Percentiles rank a stretch among this genome's conserved stretches.
Conservation (phyloP, 2,888 invertebrate genomes). For the Eremobia ochroleuca region DNA sequence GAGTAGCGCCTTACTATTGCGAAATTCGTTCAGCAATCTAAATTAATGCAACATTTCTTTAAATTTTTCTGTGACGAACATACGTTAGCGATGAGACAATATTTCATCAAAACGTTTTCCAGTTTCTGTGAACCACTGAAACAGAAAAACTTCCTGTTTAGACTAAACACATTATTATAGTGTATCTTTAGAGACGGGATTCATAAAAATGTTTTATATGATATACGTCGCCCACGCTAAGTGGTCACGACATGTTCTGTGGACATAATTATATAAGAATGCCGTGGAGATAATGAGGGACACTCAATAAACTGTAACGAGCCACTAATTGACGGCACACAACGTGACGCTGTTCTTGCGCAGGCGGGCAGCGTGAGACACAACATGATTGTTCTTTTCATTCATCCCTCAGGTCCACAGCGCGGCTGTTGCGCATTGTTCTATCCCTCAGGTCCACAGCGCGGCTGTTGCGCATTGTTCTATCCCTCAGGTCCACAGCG, state of each 20-base stretch:
- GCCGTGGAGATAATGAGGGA: conserved; percentile 33
- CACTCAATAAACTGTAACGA: conserved; percentile 37
- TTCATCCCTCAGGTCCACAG: not conserved
- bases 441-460: too few relatives aligned
- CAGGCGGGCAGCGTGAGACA: not conserved
- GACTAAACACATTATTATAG: conserved; percentile 20
- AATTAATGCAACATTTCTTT: not conserved
- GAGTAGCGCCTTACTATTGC: not conserved
- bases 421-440: too few relatives aligned
- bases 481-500: too few relatives aligned
- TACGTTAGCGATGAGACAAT: not conserved
- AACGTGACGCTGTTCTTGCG: not conserved
- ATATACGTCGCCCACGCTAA: conserved; percentile 34
- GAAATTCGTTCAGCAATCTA: not conserved
- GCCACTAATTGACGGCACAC: conserved; percentile 33
- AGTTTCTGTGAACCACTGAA: conserved; percentile 17
- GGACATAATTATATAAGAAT: conserved; percentile 24
- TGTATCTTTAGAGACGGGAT: not conserved
- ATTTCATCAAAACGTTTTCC: conserved; percentile 10
- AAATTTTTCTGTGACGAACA: not conserved
- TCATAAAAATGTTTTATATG: conserved; percentile 22
- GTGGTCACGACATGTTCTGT: conserved; percentile 12
- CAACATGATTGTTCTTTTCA: not conserved
- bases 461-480: too few relatives aligned
- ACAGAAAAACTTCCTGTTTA: conserved; percentile 28